These are phyloP conservation scores for Centroberyx gerrardi DNA, from an alignment of 2,797 vertebrate species.

Conservation along the genomic window DNA sequence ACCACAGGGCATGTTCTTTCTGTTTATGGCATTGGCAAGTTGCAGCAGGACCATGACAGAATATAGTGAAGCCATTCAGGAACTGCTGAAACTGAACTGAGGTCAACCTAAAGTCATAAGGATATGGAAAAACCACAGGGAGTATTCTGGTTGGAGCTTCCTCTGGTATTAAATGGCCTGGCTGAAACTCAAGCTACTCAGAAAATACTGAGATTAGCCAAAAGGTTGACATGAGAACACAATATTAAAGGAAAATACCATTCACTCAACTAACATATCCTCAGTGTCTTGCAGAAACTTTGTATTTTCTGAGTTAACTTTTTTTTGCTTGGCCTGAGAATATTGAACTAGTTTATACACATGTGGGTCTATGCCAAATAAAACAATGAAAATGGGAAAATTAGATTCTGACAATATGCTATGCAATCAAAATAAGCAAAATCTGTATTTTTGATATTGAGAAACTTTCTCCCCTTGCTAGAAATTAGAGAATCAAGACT, in stretches of 20 bases:
- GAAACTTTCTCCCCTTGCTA: not conserved
- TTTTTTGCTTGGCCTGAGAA: not conserved
- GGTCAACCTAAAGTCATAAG: conserved; percentile 11
- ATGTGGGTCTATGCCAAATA: not conserved
- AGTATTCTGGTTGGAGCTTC: not conserved
- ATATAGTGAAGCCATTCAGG: conserved; percentile 5
- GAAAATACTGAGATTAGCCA: not conserved
- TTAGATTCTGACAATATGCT: no score
- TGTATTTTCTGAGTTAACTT: no score
- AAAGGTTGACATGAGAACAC: not conserved
- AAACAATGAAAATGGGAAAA: not conserved
- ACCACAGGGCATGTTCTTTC: conserved; percentile 2
- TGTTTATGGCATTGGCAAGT: conserved; percentile 10
- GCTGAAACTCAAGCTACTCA: not conserved
- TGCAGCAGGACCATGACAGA: not conserved
- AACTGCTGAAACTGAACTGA: not conserved
- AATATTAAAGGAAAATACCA: not conserved
- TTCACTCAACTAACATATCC: not conserved
- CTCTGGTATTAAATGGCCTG: not conserved
- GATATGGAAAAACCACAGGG: not conserved
- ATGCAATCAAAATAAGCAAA: not conserved
- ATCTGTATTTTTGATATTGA: not conserved
- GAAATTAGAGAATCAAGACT: not conserved
- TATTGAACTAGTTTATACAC: not conserved
- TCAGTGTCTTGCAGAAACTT: no score